These are phyloP conservation scores for Harpalus rufipes DNA, from an alignment of 2,888 invertebrate genomes.

Conservation along the genomic window DNA sequence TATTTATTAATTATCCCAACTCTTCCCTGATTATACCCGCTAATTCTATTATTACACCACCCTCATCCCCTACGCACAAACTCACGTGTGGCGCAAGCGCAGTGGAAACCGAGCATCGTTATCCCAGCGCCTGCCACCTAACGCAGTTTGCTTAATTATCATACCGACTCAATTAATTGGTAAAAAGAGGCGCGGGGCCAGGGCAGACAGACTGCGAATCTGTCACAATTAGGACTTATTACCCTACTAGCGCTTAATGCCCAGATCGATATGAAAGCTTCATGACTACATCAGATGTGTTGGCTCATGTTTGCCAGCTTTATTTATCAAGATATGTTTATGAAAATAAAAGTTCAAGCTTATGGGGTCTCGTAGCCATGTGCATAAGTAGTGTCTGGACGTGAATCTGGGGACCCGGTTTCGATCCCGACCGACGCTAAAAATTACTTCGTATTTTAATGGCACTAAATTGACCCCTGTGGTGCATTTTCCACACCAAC, in stretches of 20 bases:
- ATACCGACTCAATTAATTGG: slow-evolving; percentile 76
- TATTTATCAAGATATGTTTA: background rate
- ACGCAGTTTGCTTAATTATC: slow-evolving; percentile 76
- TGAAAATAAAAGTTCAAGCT: too few species aligned
- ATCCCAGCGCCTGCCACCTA: slow-evolving; percentile 70
- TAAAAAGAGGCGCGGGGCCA: slow-evolving; percentile 73
- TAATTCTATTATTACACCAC: background rate
- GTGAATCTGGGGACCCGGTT: too few species aligned
- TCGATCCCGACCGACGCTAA: too few species aligned
- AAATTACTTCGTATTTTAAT: too few species aligned
- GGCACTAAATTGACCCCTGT: too few species aligned
- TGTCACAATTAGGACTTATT: slow-evolving; percentile 74
- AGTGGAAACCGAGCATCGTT: slow-evolving; percentile 71
- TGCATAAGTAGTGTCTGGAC: too few species aligned
- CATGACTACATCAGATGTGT: background rate
- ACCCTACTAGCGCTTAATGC: slow-evolving; percentile 63
- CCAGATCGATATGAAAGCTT: background rate
- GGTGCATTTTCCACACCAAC: too few species aligned
- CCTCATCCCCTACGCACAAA: background rate
- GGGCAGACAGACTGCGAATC: slow-evolving; percentile 70
- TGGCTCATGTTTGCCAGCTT: background rate
- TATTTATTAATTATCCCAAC: background rate
- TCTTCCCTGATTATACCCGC: background rate
- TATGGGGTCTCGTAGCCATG: too few species aligned
- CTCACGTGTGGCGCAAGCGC: slow-evolving; percentile 17